Evolutionary conservation across 2,888 invertebrate genomes (phyloP), one percentile per base, ranked within the genome.

Genomic region (Ceramica pisi): DNA sequence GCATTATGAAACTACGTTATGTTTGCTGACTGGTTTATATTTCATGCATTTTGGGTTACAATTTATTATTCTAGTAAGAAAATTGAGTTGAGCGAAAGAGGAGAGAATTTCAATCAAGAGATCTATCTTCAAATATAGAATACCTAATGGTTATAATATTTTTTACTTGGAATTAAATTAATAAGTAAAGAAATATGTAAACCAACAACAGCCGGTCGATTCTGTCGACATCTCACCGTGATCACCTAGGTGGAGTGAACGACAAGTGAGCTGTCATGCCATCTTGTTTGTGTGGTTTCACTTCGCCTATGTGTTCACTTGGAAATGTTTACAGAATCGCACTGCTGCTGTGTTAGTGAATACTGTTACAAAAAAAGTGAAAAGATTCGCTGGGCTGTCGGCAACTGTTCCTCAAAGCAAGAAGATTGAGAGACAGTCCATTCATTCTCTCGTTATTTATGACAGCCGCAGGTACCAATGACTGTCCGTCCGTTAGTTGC

Each of bases 361-460:
- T 61, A 23, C 1, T 1, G 9, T 19, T 6, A 5, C 12, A 26
- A 19, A 9, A n/a, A n/a, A 48, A 2, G 2, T 8, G 2, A 64
- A 38, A 23, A 67, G 2, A 64, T 50, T 64, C 26, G 50, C 38
- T 21, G 21, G 51, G 41, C 14, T 51, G 65, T 41, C 48, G n/a
- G 1, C 26, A 35, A 35, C 14, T 35, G 41, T 53, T 53, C 19
- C 14, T 65, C 19, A 53, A 50, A n/a, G 51, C 21, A 6, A 23
- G 19, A 19, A 21, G 9, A 48, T 35, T 26, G 16, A 26, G 26
- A 55, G 19, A 2, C 12, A 8, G 9, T 31, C 19, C 26, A 26
- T 38, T 50, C 38, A 50, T 41, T 26, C 48, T n/a, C 19, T 26
- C 2, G 16, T 14, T 31, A 65, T 21, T 51, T 65, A n/a, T 41